Evolutionary conservation across 2,113 vertebrate species (phyloP), one percentile per base, ranked within the genome.

Genomic region (Ictalurus furcatus): DNA sequence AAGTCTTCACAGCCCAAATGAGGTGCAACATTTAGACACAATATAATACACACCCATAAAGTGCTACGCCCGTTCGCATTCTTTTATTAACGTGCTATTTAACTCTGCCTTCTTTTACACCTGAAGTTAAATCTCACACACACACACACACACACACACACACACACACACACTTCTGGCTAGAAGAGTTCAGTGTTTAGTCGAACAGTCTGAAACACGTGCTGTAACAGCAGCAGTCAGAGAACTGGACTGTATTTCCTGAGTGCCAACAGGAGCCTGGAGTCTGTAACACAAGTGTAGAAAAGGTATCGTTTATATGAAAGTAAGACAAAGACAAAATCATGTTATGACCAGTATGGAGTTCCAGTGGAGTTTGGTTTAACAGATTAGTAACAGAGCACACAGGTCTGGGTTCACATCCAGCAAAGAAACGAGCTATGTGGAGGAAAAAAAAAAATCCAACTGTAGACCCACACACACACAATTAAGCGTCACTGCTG

Each of bases 131-230:
- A 40, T 63, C 81, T 3, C 79, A 23, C 23, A n/a, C n/a, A 8
- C n/a, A 69, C 67, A 69, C 81, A 19, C 78, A 34, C 23, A 54
- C 28, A 7, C 28, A 67, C 65, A 69, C 28, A 59, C 28, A 67
- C 63, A 67, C 63, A 67, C 12, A 19, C 78, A 81, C 54, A 37
- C 54, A 37, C 80, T 82, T 82, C 80, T 59, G 80, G n/a, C 80
- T 59, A 82, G 54, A 82, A 59, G 79, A 37, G 79, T 34, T 82
- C 17, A 34, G n/a, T 40, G 37, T 76, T 44, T 40, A 44, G 73
- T 25, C 23, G 8, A 25, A 44, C 21, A 48, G 74, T 48, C 74
- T 48, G 74, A 74, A 74, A 74, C 7, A 0, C 3, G 9, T 30
- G 65, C 69, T 37, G 12, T 8, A 78, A 4, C 13, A 48, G 74